A percentile compares a stretch with the other conserved stretches of the same genome.
These are phyloP conservation scores for Diorhabda elongata DNA, from an alignment of 1,140 invertebrate genomes.

Conservation along the genomic window DNA sequence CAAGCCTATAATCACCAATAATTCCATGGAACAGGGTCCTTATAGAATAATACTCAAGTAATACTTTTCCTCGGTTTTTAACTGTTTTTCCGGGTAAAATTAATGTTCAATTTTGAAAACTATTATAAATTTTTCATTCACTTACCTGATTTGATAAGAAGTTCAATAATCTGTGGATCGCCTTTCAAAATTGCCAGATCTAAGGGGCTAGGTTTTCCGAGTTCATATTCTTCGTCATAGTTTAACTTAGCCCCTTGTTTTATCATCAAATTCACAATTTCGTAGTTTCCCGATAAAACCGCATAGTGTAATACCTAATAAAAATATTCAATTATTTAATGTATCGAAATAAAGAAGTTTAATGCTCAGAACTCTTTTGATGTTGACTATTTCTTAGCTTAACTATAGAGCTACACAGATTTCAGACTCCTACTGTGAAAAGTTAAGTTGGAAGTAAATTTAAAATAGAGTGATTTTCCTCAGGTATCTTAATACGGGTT, in stretches of 20 bases:
- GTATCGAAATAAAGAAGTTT: slow-evolving; percentile 45
- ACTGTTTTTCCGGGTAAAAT: too few relatives aligned
- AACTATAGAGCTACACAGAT: slow-evolving; percentile 66
- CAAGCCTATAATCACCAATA: too few relatives aligned
- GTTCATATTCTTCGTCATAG: slow-evolving; percentile 58
- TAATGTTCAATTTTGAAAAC: background rate
- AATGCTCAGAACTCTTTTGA: slow-evolving; percentile 77
- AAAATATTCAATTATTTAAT: background rate
- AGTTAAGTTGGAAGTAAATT: too few relatives aligned
- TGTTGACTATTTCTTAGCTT: slow-evolving; percentile 70
- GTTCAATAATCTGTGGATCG: slow-evolving; percentile 66
- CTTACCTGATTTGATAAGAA: slow-evolving; percentile 65
- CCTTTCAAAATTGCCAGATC: slow-evolving; percentile 81
- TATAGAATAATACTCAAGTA: background rate
- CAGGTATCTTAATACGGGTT: too few relatives aligned
- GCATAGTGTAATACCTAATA: slow-evolving; percentile 72
- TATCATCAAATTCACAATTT: slow-evolving; percentile 74
- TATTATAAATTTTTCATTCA: background rate
- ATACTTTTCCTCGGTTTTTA: too few relatives aligned
- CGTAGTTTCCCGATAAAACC: slow-evolving; percentile 72
- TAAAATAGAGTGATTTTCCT: too few relatives aligned
- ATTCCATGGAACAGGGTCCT: too few relatives aligned
- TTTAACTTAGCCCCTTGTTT: slow-evolving; percentile 74
- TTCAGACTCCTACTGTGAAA: too few relatives aligned
- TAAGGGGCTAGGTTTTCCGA: slow-evolving; percentile 77